These are phyloP conservation scores for Epinephelus malabaricus DNA, from an alignment of 2,797 vertebrate genomes.

Conservation along the genomic window DNA sequence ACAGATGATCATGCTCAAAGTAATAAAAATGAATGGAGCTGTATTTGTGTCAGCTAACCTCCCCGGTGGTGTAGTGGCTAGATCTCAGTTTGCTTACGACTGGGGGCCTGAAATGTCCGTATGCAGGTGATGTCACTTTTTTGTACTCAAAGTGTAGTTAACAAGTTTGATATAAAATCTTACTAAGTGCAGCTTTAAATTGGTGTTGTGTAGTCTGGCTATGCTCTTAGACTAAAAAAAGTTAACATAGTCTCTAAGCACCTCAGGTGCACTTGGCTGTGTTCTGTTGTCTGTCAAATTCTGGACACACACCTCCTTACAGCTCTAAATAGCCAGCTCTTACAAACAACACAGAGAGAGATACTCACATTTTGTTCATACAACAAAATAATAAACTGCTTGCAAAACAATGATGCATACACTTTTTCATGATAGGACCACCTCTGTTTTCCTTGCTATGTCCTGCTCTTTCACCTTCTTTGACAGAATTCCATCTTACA, in stretches of 20 bases:
- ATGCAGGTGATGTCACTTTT: not conserved
- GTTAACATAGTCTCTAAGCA: constrained; percentile 41
- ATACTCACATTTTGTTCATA: constrained; percentile 25
- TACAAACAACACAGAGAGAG: constrained; percentile 58
- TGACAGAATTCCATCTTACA: not conserved
- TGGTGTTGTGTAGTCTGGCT: constrained; percentile 23
- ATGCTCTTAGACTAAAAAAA: constrained; percentile 21
- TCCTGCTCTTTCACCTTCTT: constrained; percentile 16
- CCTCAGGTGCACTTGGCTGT: constrained; percentile 45
- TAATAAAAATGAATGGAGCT: not conserved
- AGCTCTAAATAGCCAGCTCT: not conserved
- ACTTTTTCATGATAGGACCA: constrained; percentile 15
- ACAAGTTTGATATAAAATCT: constrained; percentile 2
- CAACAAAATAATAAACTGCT: not conserved
- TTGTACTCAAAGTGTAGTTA: not conserved
- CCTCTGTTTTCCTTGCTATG: not conserved
- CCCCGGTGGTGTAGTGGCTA: constrained; percentile 40
- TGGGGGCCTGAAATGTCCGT: not conserved
- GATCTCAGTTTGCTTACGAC: not conserved
- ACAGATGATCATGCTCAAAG: not conserved
- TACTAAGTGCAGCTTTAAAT: constrained; percentile 57
- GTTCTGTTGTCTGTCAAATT: constrained; percentile 55
- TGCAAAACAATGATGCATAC: constrained; percentile 20
- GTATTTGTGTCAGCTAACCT: constrained; percentile 1
- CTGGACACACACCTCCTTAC: constrained; percentile 45